These are phyloP conservation scores for Orchestia grillus DNA, from an alignment of 1,140 invertebrate genomes.

Conservation along the genomic window DNA sequence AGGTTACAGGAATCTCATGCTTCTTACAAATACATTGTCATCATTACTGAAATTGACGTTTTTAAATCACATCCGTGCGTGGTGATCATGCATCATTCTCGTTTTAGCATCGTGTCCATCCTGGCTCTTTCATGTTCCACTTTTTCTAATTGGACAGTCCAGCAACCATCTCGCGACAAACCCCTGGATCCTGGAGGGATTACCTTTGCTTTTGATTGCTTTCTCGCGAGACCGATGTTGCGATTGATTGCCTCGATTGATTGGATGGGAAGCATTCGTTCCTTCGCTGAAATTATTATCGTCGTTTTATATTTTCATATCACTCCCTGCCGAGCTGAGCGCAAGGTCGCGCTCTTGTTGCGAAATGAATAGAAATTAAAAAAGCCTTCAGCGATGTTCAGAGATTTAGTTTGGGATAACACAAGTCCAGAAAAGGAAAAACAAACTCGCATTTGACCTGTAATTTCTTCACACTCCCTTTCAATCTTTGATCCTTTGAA, in stretches of 20 bases:
- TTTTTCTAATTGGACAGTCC: neutral
- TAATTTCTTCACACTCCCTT: no score
- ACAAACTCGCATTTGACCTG: no score
- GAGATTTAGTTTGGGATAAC: neutral
- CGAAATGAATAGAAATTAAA: neutral
- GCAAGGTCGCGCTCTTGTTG: neutral
- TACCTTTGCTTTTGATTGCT: neutral
- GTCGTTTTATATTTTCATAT: neutral
- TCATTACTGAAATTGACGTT: neutral
- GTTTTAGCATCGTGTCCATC: neutral
- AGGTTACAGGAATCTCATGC: neutral
- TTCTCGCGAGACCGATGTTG: neutral
- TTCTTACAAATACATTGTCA: neutral
- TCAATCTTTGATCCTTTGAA: no score
- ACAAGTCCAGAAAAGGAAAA: neutral
- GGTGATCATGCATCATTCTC: neutral
- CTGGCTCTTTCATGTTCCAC: neutral
- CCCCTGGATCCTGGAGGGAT: neutral
- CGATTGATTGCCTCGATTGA: neutral
- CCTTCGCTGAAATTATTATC: neutral
- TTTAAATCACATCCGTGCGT: neutral
- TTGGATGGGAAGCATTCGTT: neutral
- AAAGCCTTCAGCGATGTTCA: neutral
- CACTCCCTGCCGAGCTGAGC: neutral
- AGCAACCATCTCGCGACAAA: neutral